Base-by-base conservation (phyloP, 2,888 invertebrate genomes). In the Cosmopolites sordidus region DNA sequence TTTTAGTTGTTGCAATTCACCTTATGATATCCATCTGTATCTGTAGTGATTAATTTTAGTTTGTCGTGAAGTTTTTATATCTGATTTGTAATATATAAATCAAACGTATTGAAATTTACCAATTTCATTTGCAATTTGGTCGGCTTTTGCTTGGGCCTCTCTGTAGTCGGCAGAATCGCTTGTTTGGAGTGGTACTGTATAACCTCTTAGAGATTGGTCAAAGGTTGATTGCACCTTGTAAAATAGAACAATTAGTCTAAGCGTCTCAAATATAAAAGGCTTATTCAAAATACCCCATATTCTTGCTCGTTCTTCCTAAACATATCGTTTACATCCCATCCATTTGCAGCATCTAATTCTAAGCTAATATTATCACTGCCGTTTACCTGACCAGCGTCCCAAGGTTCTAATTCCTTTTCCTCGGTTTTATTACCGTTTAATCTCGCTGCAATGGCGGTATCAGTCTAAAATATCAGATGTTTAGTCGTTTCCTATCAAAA, bases 321-420 rank as follows among this genome's bases (percentile, higher is more conserved):
- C 97, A 98, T 98, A 64, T 97, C 96, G 73, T 89, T 86, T 1
- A 89, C 88, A 78, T 95, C 92, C 97, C 98, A 98, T 54, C 97
- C 97, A 78, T 94, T 94, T 75, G 86, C 82, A 61, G 83, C 82
- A 68, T 89, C 89, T 52, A 89, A 73, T 64, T 88, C 88, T 60
- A 82, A 75, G 52, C 44, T 48, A 83, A 78, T 18, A 82, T 38
- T 78, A 42, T 80, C 78, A 65, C 76, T 79, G 9, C 82, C 83
- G 72, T 82, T 81, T 8, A 69, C 58, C 3, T 70, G 69, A 0
- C 82, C 79, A 61, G 79, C 76, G 11, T 91, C 91, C 95, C 95
- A 95, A 12, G 94, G 94, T 73, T 94, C 91, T 58, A 96, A 76
- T 71, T 91, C 89, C 60, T 86, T 87, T 69, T 89, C 87, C 55